Base-by-base conservation (phyloP, 2,888 invertebrate genomes). In the Spisula subtruncata region DNA sequence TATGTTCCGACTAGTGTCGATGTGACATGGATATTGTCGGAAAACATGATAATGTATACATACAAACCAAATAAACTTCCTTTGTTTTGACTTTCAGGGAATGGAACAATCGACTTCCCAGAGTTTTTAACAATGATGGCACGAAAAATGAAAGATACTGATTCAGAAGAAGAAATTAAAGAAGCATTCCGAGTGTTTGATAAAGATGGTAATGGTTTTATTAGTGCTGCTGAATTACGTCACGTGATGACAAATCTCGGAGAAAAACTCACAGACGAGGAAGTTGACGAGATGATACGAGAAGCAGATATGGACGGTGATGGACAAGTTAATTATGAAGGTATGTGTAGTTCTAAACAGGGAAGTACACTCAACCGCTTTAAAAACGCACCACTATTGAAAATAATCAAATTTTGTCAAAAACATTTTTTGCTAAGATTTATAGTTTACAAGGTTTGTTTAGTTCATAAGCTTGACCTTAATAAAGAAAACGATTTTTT, bases 121-220 rank as follows among this genome's bases (percentile, higher is more conserved):
- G 60, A n/a, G 10, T 66, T 66, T 66, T 66, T 66, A 25, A 25
- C n/a, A 66, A 66, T 66, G 60, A 25, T 25, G 25, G 60, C 60
- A 25, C 25, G 25, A 66, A n/a, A 66, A 5, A 66, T 66, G n/a
- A n/a, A 66, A 25, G 60, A 66, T 8, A 66, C 60, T 25, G 60
- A 66, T 66, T 25, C 25, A 4, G 60, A 66, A 66, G 60, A 66
- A 25, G 60, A 66, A n/a, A 25, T 66, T 6, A 10, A 25, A 25
- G 25, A 66, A 66, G n/a, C 60, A n/a, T 66, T 66, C 60, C 5
- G 25, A 66, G 60, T 66, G 60, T 66, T 66, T 25, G 60, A 66
- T 66, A 66, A 66, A 66, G 60, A 66, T 25, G 60, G 60, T 25
- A 66, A 66, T 66, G 60, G 60, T 66, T 66, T 66, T 66, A 66